phyloP scores from a whole-genome alignment of 2,113 vertebrate species.

The Cacatua alba region DNA sequence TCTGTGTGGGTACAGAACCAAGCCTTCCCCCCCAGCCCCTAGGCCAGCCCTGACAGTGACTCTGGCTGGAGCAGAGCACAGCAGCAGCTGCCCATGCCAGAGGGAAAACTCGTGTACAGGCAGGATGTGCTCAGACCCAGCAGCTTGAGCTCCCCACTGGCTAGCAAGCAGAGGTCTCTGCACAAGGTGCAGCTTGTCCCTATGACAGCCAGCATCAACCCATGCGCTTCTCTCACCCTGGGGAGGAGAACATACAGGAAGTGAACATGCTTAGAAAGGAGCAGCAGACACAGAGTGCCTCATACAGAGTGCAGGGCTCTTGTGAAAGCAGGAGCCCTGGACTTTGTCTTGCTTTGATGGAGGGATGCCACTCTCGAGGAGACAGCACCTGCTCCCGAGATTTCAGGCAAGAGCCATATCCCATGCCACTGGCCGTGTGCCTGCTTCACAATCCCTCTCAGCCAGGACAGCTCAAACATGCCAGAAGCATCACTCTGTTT shows the following conservation, averaged over 20 bases:
- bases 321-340: fast-evolving
- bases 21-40: neutral
- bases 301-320: too few species aligned
- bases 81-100: fast-evolving
- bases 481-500: fast-evolving
- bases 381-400: neutral
- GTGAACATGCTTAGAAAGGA: fast-evolving
- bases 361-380: fast-evolving
- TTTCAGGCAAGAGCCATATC: too few species aligned
- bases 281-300: neutral
- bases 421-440: fast-evolving
- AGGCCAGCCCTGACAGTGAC: neutral
- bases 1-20: fast-evolving
- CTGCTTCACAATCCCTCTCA: neutral
- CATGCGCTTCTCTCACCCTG: fast-evolving
- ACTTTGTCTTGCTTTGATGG: neutral
- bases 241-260: neutral
- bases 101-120: fast-evolving
- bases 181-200: neutral
- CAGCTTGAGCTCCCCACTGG: fast-evolving
- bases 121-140: fast-evolving
- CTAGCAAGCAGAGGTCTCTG: neutral
- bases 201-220: fast-evolving
- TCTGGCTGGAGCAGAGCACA: neutral
- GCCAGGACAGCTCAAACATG: fast-evolving